Base-by-base conservation (phyloP, 2,113 vertebrate genomes). In the Peromyscus californicus region DNA sequence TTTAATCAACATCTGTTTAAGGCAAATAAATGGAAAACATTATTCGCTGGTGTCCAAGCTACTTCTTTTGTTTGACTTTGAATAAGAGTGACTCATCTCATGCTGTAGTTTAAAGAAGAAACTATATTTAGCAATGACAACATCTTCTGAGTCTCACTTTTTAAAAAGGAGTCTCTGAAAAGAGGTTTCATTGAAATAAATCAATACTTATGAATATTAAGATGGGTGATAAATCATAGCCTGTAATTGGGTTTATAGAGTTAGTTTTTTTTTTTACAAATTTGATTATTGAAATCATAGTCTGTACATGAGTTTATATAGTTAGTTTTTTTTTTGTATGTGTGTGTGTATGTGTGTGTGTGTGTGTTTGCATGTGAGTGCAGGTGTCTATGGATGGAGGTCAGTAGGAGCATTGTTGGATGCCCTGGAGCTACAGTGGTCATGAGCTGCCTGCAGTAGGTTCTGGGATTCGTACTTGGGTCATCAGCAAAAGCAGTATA, bases 1-100 rank as follows among this genome's bases (percentile, higher is more conserved):
- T 97, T 97, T 97, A 95, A 95, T 96, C 95, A 92, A 93, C 96
- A 96, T 96, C 90, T 93, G 65, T 92, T 95, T 92, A 97, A 97
- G 79, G 45, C 75, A 96, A 90, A 96, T 96, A 96, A 84, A 89
- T 87, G 96, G 93, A 88, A 97, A 97, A 88, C 69, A 59, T 89
- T 94, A 86, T 97, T 97, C 91, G 94, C 42, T 96, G 90, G 69
- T 97, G 69, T 94, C 57, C 94, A 96, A 78, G 80, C 29, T 26
- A 42, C 70, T 92, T 91, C 54, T 91, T 97, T 93, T 83, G 39
- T 95, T 93, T 97, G 51, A 82, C 42, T 97, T 95, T 93, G 95
- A 96, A 84, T 85, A n/a, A 91, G 74, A 87, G 74, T 83, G 22
- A 74, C 54, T 94, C 70, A 79, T 70, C 54, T 94, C 59, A 80